Evolutionary conservation across 2,113 vertebrate genomes (phyloP).

Genomic region (Cyanocitta stelleri): DNA sequence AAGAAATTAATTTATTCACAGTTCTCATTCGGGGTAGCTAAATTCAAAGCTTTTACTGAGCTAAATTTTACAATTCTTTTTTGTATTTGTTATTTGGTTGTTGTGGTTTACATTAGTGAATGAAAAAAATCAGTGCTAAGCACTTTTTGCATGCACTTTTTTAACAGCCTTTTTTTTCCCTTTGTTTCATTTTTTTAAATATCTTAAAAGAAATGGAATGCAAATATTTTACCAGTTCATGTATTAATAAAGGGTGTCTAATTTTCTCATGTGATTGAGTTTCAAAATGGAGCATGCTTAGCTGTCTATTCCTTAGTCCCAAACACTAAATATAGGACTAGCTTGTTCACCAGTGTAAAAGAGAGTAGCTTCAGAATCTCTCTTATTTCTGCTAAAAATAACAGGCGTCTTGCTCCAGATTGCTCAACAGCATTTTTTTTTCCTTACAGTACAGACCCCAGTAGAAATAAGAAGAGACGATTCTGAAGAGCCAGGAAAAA

Average conservation of each 20-base stretch:
- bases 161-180: rapidly evolving
- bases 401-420: background rate
- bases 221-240: background rate
- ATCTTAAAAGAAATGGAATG: background rate
- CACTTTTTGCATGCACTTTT: background rate
- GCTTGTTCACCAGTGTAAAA: background rate
- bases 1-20: background rate
- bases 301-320: background rate
- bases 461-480: background rate
- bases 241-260: background rate
- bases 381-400: conserved; percentile 35
- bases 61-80: background rate
- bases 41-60: background rate
- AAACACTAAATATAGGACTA: background rate
- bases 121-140: background rate
- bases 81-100: background rate
- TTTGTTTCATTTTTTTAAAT: background rate
- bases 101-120: background rate
- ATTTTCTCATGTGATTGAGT: background rate
- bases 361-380: background rate
- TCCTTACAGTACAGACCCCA: background rate
- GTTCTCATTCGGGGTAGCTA: background rate
- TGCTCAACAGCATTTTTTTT: background rate
- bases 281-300: background rate
- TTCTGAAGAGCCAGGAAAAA: background rate